Conservation (phyloP, 2,888 invertebrate species). For the Eumerus sabulonum region DNA sequence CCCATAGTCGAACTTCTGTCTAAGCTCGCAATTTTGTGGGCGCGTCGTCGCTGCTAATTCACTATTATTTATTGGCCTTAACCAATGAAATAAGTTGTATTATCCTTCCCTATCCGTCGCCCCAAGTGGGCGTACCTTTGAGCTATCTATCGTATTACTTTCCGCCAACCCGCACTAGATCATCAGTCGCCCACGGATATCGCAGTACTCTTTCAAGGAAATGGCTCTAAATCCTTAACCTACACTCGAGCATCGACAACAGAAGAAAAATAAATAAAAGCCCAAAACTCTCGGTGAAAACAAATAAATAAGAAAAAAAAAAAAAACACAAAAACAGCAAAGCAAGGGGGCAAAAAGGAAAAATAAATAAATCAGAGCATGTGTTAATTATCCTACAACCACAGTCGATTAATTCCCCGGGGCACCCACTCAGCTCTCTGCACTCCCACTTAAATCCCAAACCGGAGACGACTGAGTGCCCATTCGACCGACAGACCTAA, state of each 20-base stretch:
- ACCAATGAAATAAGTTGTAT: constrained; percentile 64
- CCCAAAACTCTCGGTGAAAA: too few species aligned
- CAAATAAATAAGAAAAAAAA: constrained; percentile 35
- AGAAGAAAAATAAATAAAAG: too few species aligned
- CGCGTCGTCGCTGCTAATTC: constrained; percentile 62
- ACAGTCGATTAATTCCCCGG: constrained; percentile 69
- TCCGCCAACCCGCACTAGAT: constrained; percentile 14
- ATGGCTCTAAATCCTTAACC: constrained; percentile 20
- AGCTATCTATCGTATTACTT: constrained; percentile 54
- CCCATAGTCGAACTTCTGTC: neutral
- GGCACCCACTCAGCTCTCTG: constrained; percentile 61
- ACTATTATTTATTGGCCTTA: constrained; percentile 58
- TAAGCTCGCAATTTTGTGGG: constrained; percentile 12
- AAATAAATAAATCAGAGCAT: constrained; percentile 76
- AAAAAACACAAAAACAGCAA: constrained; percentile 26
- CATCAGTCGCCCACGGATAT: too few species aligned
- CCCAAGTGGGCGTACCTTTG: neutral
- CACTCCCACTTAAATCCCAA: constrained; percentile 31
- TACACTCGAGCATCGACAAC: constrained; percentile 27
- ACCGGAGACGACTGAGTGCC: constrained; percentile 23
- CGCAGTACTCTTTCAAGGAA: too few species aligned
- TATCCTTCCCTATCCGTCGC: constrained; percentile 46
- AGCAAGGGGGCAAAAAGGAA: constrained; percentile 45
- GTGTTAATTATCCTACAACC: constrained; percentile 74
- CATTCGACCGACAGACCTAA: constrained; percentile 51